Evolutionary conservation across 1,140 invertebrate species (phyloP), one percentile per base, ranked within the genome.

Genomic region (Dolichoris vasculosae): DNA sequence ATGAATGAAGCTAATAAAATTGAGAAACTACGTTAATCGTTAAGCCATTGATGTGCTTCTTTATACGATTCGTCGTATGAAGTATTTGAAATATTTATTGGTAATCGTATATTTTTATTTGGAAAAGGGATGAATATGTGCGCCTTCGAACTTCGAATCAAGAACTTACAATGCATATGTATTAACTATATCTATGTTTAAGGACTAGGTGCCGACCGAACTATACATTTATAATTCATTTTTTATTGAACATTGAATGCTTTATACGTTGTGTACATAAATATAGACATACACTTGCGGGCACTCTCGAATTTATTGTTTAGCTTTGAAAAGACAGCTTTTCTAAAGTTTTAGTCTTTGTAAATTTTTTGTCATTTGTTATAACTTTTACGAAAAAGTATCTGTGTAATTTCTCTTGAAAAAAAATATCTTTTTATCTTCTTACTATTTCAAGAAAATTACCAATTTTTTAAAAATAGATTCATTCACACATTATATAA

Each of bases 221-320:
- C 55, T 38, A n/a, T 40, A 55, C 20, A 15, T 30, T 75, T 75
- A 3, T n/a, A n/a, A 76, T 20, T 51, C 15, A 51, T 51, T 51
- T 76, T 38, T 38, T 79, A 59, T 79, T 63, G 2, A 63, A 63
- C 51, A 79, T 35, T 40, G 51, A n/a, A 79, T 79, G 23, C 30
- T 63, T 79, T 63, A 67, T 67, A 67, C 40, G 63, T 67, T 67
- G 1, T 81, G 79, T 81, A 81, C 63, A 81, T 81, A 81, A 48
- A 69, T 81, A 48, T 69, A 69, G 4, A 51, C 2, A 81, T 51
- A 43, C 38, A 69, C n/a, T 40, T n/a, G 11, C 7, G 76, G 32
- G 6, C 48, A 35, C 76, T 77, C 30, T 55, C n/a, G 15, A 77
- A 55, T 32, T 55, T 32, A 76, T 48, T 13, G n/a, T 48, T 48